A percentile compares a stretch with the other conserved stretches of the same genome.
Evolutionary conservation across 2,797 vertebrate species (phyloP).

Genomic region (Silurus lanzhouensis): DNA sequence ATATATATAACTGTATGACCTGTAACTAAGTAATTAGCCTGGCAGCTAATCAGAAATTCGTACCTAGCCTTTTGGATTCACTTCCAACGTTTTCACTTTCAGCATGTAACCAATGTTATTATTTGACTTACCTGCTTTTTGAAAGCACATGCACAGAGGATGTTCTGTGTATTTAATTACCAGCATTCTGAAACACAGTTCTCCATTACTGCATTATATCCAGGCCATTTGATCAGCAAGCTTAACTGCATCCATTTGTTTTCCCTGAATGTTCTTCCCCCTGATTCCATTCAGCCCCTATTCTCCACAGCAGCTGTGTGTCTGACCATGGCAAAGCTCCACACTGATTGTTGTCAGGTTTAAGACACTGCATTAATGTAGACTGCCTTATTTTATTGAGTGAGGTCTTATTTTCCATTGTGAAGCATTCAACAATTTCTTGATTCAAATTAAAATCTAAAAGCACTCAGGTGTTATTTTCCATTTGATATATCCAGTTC

Average conservation of each 20-base stretch:
- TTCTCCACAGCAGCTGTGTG: slow-evolving; percentile 15
- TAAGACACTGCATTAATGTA: neutral
- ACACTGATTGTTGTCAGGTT: slow-evolving; percentile 9
- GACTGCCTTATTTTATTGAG: neutral
- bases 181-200: neutral
- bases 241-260: slow-evolving; percentile 14
- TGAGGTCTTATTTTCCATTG: neutral
- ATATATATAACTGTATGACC: neutral
- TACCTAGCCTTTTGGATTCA: neutral
- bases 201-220: slow-evolving; percentile 9
- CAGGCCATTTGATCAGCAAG: slow-evolving; percentile 18
- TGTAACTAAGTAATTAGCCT: neutral
- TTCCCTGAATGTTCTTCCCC: neutral
- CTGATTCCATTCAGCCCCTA: neutral
- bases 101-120: neutral
- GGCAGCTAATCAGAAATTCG: neutral
- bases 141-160: neutral
- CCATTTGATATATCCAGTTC: neutral
- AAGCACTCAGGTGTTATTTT: neutral
- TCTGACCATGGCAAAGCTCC: neutral
- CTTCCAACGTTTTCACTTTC: neutral
- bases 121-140: slow-evolving; percentile 9
- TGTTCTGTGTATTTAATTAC: slow-evolving; percentile 4
- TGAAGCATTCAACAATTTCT: neutral
- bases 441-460: neutral